These are phyloP conservation scores for Apocrypta bakeri DNA, from an alignment of 1,140 invertebrate genomes.

Conservation along the genomic window DNA sequence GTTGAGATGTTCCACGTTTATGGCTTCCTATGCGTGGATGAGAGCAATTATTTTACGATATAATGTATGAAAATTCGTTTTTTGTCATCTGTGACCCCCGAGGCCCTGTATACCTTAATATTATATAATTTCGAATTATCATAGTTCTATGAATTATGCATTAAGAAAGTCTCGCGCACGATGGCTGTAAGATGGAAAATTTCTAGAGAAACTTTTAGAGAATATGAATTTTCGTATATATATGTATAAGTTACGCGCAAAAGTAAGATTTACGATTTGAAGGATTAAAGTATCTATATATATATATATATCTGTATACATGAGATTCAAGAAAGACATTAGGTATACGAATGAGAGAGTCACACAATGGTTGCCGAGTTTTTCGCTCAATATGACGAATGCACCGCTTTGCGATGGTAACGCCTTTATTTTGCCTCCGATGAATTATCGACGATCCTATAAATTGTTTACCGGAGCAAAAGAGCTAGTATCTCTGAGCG, in stretches of 20 bases:
- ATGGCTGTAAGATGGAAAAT: neutral
- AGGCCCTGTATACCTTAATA: too few relatives aligned
- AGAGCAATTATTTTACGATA: too few relatives aligned
- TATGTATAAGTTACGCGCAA: slow-evolving; percentile 1
- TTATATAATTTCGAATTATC: too few relatives aligned
- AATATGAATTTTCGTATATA: neutral
- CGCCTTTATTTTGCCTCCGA: neutral
- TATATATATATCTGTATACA: too few relatives aligned
- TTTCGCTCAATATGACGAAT: slow-evolving; percentile 1
- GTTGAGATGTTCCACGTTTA: neutral
- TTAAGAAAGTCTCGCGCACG: too few relatives aligned
- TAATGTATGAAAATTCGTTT: too few relatives aligned
- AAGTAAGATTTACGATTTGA: neutral
- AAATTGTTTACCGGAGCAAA: neutral
- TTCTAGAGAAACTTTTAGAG: neutral
- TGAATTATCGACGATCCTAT: neutral
- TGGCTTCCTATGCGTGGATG: neutral
- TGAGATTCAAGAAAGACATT: neutral
- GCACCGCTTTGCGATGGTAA: neutral
- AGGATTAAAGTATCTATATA: neutral
- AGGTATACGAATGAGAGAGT: neutral
- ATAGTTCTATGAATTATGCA: too few relatives aligned
- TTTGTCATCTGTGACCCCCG: too few relatives aligned
- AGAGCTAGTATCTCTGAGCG: neutral
- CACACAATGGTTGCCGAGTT: neutral